phyloP scores from a whole-genome alignment of 1,140 invertebrate species.

The Venustaconcha ellipsiformis region DNA sequence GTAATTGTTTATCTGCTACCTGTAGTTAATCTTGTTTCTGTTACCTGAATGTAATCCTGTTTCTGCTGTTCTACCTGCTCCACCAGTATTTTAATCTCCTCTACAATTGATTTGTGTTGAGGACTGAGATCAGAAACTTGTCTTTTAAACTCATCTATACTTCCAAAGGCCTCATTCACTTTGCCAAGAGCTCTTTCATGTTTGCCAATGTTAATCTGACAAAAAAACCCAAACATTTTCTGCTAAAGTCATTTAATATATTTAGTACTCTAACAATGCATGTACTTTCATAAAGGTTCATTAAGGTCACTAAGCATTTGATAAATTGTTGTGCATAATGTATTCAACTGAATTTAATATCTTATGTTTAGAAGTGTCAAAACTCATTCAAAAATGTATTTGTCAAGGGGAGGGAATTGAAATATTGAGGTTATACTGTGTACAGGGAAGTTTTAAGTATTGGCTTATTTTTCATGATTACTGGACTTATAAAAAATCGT shows the following conservation, averaged over 20 bases:
- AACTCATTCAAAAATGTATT: too few species aligned
- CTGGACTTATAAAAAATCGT: too few species aligned
- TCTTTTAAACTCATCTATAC: slow-evolving; percentile 55
- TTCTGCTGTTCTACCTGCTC: slow-evolving; percentile 59
- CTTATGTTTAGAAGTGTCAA: too few species aligned
- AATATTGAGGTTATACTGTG: too few species aligned
- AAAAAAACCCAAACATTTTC: slow-evolving; percentile 9
- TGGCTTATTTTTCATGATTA: too few species aligned
- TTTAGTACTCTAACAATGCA: not conserved
- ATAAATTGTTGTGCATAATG: too few species aligned
- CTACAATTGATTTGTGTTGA: slow-evolving; percentile 48
- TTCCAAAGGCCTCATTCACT: slow-evolving; percentile 64
- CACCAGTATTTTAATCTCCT: slow-evolving; percentile 51
- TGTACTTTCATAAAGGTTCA: not conserved
- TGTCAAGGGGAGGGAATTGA: too few species aligned
- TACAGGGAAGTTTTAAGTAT: too few species aligned
- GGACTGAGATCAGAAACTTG: slow-evolving; percentile 59
- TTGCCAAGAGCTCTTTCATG: slow-evolving; percentile 59
- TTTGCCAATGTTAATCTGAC: slow-evolving; percentile 55
- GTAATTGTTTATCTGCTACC: too few species aligned
- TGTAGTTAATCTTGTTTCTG: not conserved
- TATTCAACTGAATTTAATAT: too few species aligned
- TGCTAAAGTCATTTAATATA: not conserved
- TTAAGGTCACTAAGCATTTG: too few species aligned
- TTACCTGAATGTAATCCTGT: slow-evolving; percentile 60